These are phyloP conservation scores for Caenorhabditis japonica DNA, from an alignment of 2,888 invertebrate species.

Conservation along the genomic window DNA sequence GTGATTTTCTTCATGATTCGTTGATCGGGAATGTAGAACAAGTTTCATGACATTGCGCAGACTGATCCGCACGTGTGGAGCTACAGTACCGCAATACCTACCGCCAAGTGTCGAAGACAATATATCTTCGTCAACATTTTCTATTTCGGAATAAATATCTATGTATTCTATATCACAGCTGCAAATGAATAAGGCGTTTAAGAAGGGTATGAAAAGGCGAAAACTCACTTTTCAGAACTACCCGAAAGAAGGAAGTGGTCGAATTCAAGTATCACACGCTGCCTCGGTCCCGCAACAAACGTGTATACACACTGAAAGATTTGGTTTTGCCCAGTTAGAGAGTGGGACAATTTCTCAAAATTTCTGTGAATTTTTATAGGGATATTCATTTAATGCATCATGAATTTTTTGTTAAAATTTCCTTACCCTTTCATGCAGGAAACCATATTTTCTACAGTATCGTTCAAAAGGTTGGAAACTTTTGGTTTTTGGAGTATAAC, in stretches of 20 bases:
- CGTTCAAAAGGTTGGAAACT: too few relatives aligned
- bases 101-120: constrained; percentile 78
- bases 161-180: constrained; percentile 80
- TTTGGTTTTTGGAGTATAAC: too few relatives aligned
- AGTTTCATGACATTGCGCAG: constrained; percentile 78
- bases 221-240: constrained; percentile 78
- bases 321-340: not conserved
- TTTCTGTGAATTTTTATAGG: too few relatives aligned
- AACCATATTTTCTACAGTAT: too few relatives aligned
- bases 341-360: too few relatives aligned
- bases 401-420: too few relatives aligned
- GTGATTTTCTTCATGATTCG: constrained; percentile 71
- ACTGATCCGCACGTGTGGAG: constrained; percentile 78
- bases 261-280: constrained; percentile 79
- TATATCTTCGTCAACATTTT: constrained; percentile 75
- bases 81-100: constrained; percentile 79
- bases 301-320: constrained; percentile 78
- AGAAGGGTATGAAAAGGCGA: too few relatives aligned
- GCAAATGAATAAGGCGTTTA: constrained; percentile 36
- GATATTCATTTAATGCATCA: too few relatives aligned
- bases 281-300: constrained; percentile 78
- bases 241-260: constrained; percentile 79
- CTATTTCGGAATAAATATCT: constrained; percentile 79
- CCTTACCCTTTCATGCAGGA: too few relatives aligned
- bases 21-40: constrained; percentile 78